These are phyloP conservation scores for Ctenopoma kingsleyae DNA, from an alignment of 2,797 vertebrate genomes.

Conservation along the genomic window DNA sequence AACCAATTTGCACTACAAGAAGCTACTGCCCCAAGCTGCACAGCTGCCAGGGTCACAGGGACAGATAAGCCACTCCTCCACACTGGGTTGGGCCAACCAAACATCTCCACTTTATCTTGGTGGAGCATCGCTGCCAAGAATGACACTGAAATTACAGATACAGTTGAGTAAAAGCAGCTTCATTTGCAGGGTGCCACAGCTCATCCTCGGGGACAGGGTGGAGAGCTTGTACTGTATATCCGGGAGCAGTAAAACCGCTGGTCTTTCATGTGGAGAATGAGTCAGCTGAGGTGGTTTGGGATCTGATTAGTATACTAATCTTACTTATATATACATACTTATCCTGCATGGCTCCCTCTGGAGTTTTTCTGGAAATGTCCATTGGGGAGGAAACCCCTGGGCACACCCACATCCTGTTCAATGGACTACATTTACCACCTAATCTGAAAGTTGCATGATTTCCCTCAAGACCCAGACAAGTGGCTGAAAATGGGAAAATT, in stretches of 20 bases:
- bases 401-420: neutral
- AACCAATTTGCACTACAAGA: slow-evolving; percentile 19
- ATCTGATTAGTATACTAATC: slow-evolving; percentile 52
- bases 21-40: slow-evolving; percentile 7
- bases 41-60: slow-evolving; percentile 22
- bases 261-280: slow-evolving; percentile 33
- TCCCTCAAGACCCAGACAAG: neutral
- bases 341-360: slow-evolving; percentile 51
- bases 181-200: slow-evolving; percentile 29
- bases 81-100: slow-evolving; percentile 1
- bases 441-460: neutral
- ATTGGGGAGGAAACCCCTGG: slow-evolving; percentile 5
- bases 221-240: slow-evolving; percentile 48
- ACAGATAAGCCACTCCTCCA: slow-evolving; percentile 11
- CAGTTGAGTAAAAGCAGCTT: slow-evolving; percentile 22
- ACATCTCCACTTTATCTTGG: slow-evolving; percentile 31
- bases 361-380: slow-evolving; percentile 14
- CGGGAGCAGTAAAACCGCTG: slow-evolving; percentile 39
- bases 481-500: slow-evolving; percentile 2
- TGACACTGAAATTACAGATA: slow-evolving; percentile 28
- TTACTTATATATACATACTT: no score
- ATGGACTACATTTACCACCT: neutral
- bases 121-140: slow-evolving; percentile 32
- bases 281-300: slow-evolving; percentile 39
- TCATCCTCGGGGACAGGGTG: slow-evolving; percentile 71